Base-by-base conservation (phyloP, 2,113 vertebrate genomes). In the Desmodus rotundus region DNA sequence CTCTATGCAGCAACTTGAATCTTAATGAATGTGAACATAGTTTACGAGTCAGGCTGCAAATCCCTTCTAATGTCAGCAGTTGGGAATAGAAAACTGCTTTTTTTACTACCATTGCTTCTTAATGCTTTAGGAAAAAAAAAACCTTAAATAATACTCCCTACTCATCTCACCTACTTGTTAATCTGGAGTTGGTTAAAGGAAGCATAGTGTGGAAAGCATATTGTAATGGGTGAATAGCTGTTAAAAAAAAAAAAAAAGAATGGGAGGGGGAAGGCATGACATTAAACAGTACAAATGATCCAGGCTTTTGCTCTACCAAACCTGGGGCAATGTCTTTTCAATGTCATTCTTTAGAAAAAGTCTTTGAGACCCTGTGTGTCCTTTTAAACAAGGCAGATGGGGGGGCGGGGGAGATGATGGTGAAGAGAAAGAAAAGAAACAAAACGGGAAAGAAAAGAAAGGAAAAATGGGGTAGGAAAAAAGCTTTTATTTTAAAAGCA, bases 401-500 rank as follows among this genome's bases (percentile, higher is more conserved):
- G 54, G 36, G 16, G 58, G 58, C 9, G 20, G 38, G 38, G 70
- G 3, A 3, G 28, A 13, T 3, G 2, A 14, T 4, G 20, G 36
- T 24, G 43, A 20, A 52, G 14, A 63, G 22, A 41, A 56, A 43
- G 76, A 47, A 47, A 56, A 52, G 58, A 43, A 11, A 22, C 22
- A 74, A 41, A 20, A 58, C n/a, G 3, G 24, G 11, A 20, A 12
- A 5, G 16, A n/a, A 19, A 28, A 19, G 7, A 11, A n/a, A 70
- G 70, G 58, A 7, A 83, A 83, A 76, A 86, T 45, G 89, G 28
- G 31, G 65, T 77, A 24, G 52, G 0, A 13, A 85, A 86, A 94
- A 97, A 96, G 97, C 83, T 97, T 98, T 97, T 98, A 92, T 97
- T 98, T 97, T 96, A 96, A 97, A 98, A 97, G 96, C 91, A 96